phyloP scores from a whole-genome alignment of 2,113 vertebrate species.

The Heliornis fulica region DNA sequence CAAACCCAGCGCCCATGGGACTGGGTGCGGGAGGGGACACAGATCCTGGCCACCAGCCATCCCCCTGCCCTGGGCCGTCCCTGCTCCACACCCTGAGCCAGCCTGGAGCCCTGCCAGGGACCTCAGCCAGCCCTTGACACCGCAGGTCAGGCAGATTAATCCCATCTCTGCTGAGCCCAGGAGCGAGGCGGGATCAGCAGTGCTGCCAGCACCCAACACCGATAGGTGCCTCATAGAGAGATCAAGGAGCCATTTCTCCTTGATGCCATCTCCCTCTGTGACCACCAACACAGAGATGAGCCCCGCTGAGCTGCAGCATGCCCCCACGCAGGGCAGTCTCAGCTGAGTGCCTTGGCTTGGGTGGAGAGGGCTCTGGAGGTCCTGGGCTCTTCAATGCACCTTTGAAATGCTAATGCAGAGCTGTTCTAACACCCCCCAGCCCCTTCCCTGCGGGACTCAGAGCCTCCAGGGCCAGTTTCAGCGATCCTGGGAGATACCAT shows the following conservation, averaged over 20 bases:
- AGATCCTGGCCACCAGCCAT: not conserved
- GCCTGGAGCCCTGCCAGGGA: not conserved
- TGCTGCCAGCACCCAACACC: not conserved
- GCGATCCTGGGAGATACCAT: rapidly evolving
- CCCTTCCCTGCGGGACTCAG: not conserved
- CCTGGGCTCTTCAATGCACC: not conserved
- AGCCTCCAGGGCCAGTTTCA: not conserved
- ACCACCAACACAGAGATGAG: rapidly evolving
- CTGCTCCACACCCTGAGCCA: not conserved
- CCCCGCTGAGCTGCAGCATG: not conserved
- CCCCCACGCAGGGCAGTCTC: rapidly evolving
- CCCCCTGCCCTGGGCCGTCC: not conserved
- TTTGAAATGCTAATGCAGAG: not conserved
- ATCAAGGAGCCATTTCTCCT: not conserved
- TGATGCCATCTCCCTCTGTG: rapidly evolving
- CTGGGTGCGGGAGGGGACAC: not conserved
- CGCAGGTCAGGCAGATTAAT: not conserved
- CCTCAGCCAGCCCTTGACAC: not conserved
- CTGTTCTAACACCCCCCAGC: not conserved
- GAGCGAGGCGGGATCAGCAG: not conserved
- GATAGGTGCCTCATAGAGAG: rapidly evolving
- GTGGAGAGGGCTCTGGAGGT: too few species aligned
- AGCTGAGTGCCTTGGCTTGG: not conserved
- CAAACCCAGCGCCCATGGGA: rapidly evolving
- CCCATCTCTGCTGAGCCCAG: not conserved